These are phyloP conservation scores for Mythimna loreyi DNA, from an alignment of 2,888 invertebrate species.

Conservation along the genomic window DNA sequence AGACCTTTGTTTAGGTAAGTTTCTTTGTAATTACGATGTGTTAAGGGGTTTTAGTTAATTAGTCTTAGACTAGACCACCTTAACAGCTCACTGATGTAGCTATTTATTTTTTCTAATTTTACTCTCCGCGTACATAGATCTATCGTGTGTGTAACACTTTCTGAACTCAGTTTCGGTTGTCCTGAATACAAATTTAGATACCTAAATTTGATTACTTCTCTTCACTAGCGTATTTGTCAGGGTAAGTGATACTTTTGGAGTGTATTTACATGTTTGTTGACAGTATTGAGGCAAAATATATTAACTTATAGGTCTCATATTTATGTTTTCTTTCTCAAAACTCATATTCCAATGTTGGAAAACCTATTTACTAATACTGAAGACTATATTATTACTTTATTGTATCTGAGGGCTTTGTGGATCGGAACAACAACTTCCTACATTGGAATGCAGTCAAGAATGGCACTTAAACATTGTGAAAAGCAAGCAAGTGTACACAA, in stretches of 20 bases:
- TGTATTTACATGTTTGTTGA: conserved; percentile 18
- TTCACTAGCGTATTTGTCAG: conserved; percentile 2
- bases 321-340: not conserved
- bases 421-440: not conserved
- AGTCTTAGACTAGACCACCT: not conserved
- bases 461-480: not conserved
- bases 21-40: conserved; percentile 33
- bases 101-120: conserved; percentile 64
- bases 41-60: conserved; percentile 20
- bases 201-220: conserved; percentile 22
- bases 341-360: not conserved
- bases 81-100: conserved; percentile 12
- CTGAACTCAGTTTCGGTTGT: conserved; percentile 58
- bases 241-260: conserved; percentile 11
- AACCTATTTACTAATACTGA: not conserved
- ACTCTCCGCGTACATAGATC: conserved; percentile 62
- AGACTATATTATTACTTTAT: not conserved
- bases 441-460: conserved; percentile 9
- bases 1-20: conserved; percentile 56
- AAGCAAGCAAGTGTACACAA: not conserved
- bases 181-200: conserved; percentile 65
- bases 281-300: conserved; percentile 4
- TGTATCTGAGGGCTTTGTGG: not conserved
- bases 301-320: not conserved
- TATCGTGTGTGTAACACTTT: conserved; percentile 67